phyloP scores from a whole-genome alignment of 2,113 vertebrate species.

The Micromys minutus region DNA sequence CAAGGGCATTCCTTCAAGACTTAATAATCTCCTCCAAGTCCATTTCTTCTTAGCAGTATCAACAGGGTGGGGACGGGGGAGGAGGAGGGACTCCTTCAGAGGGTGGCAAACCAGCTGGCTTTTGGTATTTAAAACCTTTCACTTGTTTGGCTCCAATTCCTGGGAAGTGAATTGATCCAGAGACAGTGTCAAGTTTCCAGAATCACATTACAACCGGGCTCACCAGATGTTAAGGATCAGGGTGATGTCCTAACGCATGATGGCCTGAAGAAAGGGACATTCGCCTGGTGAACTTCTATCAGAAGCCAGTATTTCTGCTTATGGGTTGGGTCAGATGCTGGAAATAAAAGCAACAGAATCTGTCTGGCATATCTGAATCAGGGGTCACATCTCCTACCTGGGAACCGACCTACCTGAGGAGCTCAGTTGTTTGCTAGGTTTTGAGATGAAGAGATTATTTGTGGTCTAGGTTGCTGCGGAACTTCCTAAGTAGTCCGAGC shows the following conservation, averaged over 20 bases:
- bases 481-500: not conserved
- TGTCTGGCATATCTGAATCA: not conserved
- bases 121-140: slow-evolving; percentile 7
- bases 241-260: not conserved
- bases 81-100: not conserved
- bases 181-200: not conserved
- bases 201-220: not conserved
- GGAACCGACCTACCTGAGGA: not conserved
- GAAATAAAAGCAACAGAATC: slow-evolving; percentile 31
- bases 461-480: not conserved
- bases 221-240: not conserved
- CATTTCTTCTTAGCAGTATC: not conserved
- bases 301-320: slow-evolving; percentile 32
- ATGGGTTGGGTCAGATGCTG: not conserved
- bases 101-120: not conserved
- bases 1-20: not conserved
- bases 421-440: not conserved
- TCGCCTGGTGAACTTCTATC: not conserved
- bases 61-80: too few relatives aligned
- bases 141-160: not conserved
- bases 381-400: not conserved
- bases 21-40: not conserved
- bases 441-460: not conserved
- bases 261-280: not conserved
- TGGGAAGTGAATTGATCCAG: not conserved